Evolutionary conservation across 2,113 vertebrate genomes (phyloP).

Genomic region (Haliaeetus leucogaster): DNA sequence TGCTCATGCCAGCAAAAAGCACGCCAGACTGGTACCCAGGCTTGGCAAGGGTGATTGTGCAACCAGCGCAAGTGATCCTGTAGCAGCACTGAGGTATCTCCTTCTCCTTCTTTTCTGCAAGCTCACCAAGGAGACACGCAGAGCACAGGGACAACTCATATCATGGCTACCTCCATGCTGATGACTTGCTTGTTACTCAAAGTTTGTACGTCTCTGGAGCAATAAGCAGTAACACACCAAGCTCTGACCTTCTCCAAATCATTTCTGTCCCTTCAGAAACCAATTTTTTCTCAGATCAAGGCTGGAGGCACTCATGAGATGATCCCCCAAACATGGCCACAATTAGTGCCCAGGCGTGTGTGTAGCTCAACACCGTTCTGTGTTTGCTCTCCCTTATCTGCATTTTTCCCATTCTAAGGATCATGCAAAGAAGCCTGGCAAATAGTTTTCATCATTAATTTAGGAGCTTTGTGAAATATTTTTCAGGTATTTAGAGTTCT

Average conservation of each 20-base stretch:
- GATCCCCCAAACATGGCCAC: background rate
- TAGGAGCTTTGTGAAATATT: background rate
- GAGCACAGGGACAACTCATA: rapidly evolving
- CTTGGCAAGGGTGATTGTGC: background rate
- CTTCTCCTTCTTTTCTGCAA: background rate
- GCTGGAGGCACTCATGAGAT: background rate
- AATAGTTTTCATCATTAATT: background rate
- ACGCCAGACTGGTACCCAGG: background rate
- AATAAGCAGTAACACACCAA: background rate
- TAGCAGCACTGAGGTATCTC: background rate
- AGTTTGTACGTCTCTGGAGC: background rate
- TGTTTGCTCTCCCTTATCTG: background rate
- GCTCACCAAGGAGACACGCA: rapidly evolving
- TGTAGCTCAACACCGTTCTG: background rate
- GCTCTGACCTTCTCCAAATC: background rate
- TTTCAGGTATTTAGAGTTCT: background rate
- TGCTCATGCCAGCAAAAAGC: background rate
- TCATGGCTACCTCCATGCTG: background rate
- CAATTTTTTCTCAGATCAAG: background rate
- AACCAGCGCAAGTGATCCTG: background rate
- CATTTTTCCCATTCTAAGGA: background rate
- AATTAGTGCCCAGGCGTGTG: background rate
- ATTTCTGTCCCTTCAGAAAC: background rate
- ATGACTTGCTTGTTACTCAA: background rate
- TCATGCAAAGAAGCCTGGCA: background rate